Percentiles rank a stretch among this genome's conserved stretches.
These are phyloP conservation scores for Phasianus colchicus DNA, from an alignment of 2,113 vertebrate genomes.

Conservation along the genomic window DNA sequence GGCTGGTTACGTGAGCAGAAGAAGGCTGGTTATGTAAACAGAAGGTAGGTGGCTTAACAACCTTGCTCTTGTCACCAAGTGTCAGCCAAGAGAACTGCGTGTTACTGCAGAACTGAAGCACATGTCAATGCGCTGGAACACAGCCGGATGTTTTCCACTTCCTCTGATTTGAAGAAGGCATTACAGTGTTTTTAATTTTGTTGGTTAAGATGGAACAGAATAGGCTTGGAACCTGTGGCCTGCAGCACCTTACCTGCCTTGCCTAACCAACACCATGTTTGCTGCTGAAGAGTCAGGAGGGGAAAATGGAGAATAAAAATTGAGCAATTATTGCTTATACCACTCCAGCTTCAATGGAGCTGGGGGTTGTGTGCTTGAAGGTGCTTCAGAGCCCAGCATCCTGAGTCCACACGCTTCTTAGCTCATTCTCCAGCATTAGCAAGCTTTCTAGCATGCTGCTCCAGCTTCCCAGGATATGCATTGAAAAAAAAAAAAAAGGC, in stretches of 20 bases:
- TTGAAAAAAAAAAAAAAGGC: too few relatives aligned
- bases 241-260: neutral
- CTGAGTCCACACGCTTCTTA: neutral
- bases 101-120: neutral
- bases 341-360: neutral
- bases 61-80: conserved; percentile 55
- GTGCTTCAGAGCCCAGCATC: neutral
- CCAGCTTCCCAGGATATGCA: neutral
- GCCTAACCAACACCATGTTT: neutral
- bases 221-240: neutral
- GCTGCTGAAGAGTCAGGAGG: neutral
- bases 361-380: neutral
- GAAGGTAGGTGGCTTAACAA: conserved; percentile 57
- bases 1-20: conserved; percentile 49
- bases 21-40: conserved; percentile 46
- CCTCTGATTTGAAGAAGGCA: neutral
- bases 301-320: neutral
- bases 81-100: conserved; percentile 30
- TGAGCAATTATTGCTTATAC: neutral
- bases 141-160: conserved; percentile 23
- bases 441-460: neutral
- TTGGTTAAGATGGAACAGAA: neutral
- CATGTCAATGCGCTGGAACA: conserved; percentile 18
- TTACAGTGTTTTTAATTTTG: conserved; percentile 10
- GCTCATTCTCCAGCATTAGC: neutral